Base-by-base conservation (phyloP, 2,888 invertebrate species). In the Hypena proboscidalis region DNA sequence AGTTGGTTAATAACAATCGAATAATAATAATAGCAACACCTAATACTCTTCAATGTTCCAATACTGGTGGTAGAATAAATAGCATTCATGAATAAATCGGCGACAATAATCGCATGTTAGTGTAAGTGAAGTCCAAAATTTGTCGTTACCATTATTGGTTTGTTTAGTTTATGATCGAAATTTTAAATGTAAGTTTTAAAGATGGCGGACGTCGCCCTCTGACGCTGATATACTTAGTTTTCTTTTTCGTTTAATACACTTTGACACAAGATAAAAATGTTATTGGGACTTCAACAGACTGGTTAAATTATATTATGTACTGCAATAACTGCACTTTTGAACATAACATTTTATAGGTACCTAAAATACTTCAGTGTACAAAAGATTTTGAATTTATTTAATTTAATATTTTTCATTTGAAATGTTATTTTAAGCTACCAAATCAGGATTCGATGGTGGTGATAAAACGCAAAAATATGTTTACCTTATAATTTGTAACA, bases 141-240 rank as follows among this genome's bases (percentile, higher is more conserved):
- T 58, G 47, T 59, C 43, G 71, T 72, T 72, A 72, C 71, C 71
- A 72, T 58, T 58, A 58, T 62, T 62, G 62, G 60, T 59, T 54
- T 34, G 40, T 49, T 49, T 40, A 30, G 42, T 50, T 38, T 45
- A 15, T 44, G 45, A 13, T 35, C 22, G 0, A 40, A 49, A 27
- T 44, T 39, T 47, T 34, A 58, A 54, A 50, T 58, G 44, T 57
- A 57, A 61, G 47, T 22, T 52, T 58, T 49, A 46, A 49, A 38
- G n/a, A 31, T 31, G 44, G 41, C 33, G 43, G 41, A 26, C n/a
- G n/a, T 29, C 32, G 31, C 23, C 23, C 22, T 34, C 34, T 23
- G 45, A 19, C 41, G 39, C n/a, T n/a, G n/a, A 52, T 52, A 61
- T 11, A 45, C 36, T 62, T 53, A 30, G 40, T 45, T 56, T 21